Evolutionary conservation across 2,888 invertebrate species (phyloP).

Genomic region (Mystacides longicornis): DNA sequence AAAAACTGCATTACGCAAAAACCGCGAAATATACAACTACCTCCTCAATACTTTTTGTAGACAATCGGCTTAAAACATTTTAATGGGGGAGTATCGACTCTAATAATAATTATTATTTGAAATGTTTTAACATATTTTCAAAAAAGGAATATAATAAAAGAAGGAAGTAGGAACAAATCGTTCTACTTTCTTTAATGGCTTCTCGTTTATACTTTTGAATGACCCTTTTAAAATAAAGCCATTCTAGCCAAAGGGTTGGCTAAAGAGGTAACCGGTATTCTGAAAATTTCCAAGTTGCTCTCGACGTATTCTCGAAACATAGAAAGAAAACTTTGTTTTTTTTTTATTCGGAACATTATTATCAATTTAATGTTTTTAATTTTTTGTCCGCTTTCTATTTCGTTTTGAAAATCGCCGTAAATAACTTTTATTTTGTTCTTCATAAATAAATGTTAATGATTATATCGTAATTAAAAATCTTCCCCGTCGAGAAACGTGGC

Average conservation of each 20-base stretch:
- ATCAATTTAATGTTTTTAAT: neutral
- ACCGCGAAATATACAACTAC: no score
- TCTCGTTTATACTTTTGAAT: neutral
- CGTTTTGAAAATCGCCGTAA: neutral
- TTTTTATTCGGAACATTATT: neutral
- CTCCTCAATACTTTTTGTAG: no score
- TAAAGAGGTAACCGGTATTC: neutral
- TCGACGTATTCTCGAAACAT: neutral
- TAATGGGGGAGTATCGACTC: no score
- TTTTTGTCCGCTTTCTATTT: neutral
- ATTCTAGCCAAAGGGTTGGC: neutral
- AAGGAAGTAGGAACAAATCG: no score
- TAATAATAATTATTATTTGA: no score
- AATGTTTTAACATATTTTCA: no score
- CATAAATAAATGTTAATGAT: neutral
- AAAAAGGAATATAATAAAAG: no score
- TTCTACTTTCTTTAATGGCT: neutral
- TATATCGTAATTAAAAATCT: constrained; percentile 1
- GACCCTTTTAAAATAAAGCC: neutral
- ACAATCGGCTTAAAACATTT: no score
- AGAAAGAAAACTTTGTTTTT: neutral
- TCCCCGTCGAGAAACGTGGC: neutral
- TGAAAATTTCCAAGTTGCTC: neutral
- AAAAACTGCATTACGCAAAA: no score
- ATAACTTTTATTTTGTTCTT: no score